Evolutionary conservation across 2,797 vertebrate genomes (phyloP), one percentile per base, ranked within the genome.

Genomic region (Schizothorax lantsangensis): DNA sequence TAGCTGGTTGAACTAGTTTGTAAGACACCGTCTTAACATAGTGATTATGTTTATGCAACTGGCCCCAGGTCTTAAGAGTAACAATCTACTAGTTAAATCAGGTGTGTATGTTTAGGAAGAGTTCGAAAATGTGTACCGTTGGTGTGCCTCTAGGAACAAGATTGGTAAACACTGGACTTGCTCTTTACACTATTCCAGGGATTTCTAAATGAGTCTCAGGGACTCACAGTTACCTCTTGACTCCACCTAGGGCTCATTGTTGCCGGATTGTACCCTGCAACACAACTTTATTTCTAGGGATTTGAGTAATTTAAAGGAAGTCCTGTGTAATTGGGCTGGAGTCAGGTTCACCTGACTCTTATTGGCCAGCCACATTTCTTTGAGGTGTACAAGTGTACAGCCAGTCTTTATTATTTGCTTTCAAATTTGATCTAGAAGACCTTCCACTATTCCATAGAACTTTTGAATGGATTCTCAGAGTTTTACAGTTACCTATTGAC

Each of bases 401-500:
- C 8, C 72, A 75, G 43, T 30, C 7, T 78, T 33, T 38, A 12
- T 38, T 57, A 23, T 57, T 57, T 57, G 19, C 49, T 36, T 78
- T 23, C 6, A 57, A 6, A 57, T 57, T 57, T 38, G 11, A 54
- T 23, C 19, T 36, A 23, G 49, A 5, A 78, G 7, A 71, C 14
- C 15, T 71, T 82, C 14, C 11, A 5, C 7, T 36, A 69, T 68
- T 49, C 43, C 11, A 36, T 11, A 59, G 43, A 69, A 69, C 45
- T 81, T 64, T 15, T 79, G 38, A 79, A 33, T 69, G 1, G 4
- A 49, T 68, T 68, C 17, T 66, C 12, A 23, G 17, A 74, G 7
- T 64, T 84, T 84, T 19, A 62, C 69, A 75, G 71, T 74, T 62
- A 23, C 68, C 38, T 83, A 4, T n/a, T 75, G 57, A 75, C 57